phyloP scores from a whole-genome alignment of 2,113 vertebrate genomes.

The Symphodus melops region DNA sequence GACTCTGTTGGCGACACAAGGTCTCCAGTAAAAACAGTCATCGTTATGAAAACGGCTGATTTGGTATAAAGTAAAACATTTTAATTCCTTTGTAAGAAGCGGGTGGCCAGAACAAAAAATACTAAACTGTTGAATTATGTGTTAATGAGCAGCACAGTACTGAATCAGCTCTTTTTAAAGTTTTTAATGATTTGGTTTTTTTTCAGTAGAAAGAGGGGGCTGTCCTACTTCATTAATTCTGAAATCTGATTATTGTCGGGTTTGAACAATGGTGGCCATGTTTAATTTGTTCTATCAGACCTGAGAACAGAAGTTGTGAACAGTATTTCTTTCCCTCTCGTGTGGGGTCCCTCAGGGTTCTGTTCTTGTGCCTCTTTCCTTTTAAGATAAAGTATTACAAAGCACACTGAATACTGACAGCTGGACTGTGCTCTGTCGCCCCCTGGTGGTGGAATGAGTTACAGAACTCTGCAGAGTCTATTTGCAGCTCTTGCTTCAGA shows the following conservation, averaged over 20 bases:
- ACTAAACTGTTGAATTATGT: neutral
- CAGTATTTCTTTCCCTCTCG: neutral
- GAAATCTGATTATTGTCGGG: neutral
- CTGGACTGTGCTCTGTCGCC: too few species aligned
- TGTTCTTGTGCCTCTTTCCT: neutral
- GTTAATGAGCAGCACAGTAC: neutral
- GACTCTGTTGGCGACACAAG: too few species aligned
- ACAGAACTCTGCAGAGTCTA: too few species aligned
- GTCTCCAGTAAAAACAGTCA: too few species aligned
- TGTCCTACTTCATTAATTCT: neutral
- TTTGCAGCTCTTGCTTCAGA: too few species aligned
- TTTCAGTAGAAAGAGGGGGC: neutral
- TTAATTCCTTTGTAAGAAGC: neutral
- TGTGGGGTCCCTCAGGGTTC: neutral
- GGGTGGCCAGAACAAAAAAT: neutral
- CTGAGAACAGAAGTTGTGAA: neutral
- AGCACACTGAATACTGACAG: too few species aligned
- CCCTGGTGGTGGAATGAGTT: too few species aligned
- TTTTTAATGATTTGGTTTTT: neutral
- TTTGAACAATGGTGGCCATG: neutral
- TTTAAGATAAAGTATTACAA: neutral
- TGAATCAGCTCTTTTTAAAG: neutral
- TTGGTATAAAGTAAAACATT: neutral
- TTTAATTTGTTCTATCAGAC: neutral
- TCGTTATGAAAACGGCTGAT: neutral